Base-by-base conservation (phyloP, 2,113 vertebrate genomes). In the Pandion haliaetus region DNA sequence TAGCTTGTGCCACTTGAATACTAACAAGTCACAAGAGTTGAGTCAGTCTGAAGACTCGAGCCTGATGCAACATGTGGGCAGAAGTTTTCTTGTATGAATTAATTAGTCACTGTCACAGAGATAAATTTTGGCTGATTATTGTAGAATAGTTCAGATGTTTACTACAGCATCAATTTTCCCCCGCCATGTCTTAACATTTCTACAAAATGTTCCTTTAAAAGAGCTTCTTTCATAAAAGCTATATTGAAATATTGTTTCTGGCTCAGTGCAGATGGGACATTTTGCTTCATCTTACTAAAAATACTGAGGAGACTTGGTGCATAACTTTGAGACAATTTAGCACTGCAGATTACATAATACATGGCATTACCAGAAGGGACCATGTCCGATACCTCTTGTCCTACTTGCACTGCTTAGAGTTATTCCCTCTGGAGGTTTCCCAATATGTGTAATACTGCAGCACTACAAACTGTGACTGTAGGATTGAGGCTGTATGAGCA, bases 281-380 rank as follows among this genome's bases (percentile, higher is more conserved):
- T 96, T 95, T 96, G 87, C 71, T 78, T 96, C 84, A 86, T 90
- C 92, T 83, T 88, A 77, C 92, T 88, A 44, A 96, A 94, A 95
- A 90, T 82, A 93, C 54, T 10, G 10, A 85, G 62, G 26, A 88
- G 52, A 40, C 65, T 85, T 57, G 24, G 28, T 94, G 42, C 62
- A 9, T 90, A 80, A 95, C 84, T 85, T 72, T 54, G 82, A 80
- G 36, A 77, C 88, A 88, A 42, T 2, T 76, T n/a, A 49, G 50
- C 38, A 13, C 63, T 81, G 66, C 70, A 61, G 32, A 74, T 91
- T 89, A 49, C 82, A 36, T 67, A 84, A 89, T 45, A 26, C 44
- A 42, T 66, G 87, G 50, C 58, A 50, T 87, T 76, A 63, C 50
- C 79, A 88, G 45, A 82, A 88, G 20, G 36, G 14, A 66, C 78